phyloP scores from a whole-genome alignment of 2,113 vertebrate genomes.

The Pseudorhombus dupliciocellatus region DNA sequence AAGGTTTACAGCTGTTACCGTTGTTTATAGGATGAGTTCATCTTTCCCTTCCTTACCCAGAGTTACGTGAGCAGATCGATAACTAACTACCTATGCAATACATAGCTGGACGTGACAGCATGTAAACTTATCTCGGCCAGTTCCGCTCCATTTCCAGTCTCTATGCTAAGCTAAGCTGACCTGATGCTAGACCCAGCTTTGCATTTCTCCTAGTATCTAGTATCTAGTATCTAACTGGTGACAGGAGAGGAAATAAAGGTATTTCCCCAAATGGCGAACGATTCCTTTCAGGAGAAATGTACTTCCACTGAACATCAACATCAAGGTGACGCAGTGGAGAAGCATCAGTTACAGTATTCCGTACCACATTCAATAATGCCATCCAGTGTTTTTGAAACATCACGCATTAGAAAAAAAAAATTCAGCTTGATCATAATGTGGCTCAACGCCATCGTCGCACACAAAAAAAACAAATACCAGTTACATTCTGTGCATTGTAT shows the following conservation, averaged over 20 bases:
- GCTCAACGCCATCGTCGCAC: slow-evolving; percentile 17
- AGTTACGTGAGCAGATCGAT: background rate
- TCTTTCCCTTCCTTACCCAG: background rate
- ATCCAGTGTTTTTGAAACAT: slow-evolving; percentile 75
- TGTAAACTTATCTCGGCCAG: background rate
- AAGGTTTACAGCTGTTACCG: slow-evolving; percentile 25
- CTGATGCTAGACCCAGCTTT: background rate
- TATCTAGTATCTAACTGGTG: background rate
- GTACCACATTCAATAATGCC: slow-evolving; percentile 70
- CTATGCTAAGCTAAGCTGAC: slow-evolving; percentile 4
- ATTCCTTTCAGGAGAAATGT: slow-evolving; percentile 4
- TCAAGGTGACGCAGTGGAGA: slow-evolving; percentile 31
- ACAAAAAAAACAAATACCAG: slow-evolving; percentile 29
- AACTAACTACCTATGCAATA: background rate
- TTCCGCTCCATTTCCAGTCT: background rate
- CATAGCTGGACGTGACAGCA: background rate
- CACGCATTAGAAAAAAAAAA: slow-evolving; percentile 13
- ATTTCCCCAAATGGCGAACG: slow-evolving; percentile 19
- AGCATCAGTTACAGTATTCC: slow-evolving; percentile 47
- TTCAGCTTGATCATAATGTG: slow-evolving; percentile 23
- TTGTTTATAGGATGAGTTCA: slow-evolving; percentile 28
- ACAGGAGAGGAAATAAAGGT: background rate
- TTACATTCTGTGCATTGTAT: slow-evolving; percentile 58
- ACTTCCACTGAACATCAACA: slow-evolving; percentile 22
- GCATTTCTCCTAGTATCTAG: background rate